Percentiles rank a stretch among this genome's conserved stretches.
Conservation (phyloP, 2,888 invertebrate genomes). For the Sycophila texana region DNA sequence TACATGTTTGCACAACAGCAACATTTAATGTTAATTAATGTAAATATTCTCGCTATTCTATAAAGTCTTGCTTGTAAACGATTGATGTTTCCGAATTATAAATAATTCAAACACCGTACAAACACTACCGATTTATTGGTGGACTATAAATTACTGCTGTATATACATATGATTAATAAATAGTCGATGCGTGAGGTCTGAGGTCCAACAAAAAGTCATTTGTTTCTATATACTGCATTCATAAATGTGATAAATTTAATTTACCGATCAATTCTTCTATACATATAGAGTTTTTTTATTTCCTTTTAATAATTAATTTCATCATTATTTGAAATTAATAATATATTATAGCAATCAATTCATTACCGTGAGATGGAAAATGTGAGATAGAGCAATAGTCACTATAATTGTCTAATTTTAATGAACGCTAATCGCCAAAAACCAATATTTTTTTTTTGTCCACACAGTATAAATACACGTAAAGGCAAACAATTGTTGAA, state of each 20-base stretch:
- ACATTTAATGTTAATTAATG: conserved; percentile 17
- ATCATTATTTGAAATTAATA: no score
- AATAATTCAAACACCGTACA: conserved; percentile 9
- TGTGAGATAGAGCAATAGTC: no score
- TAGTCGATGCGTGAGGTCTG: neutral
- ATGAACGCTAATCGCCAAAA: no score
- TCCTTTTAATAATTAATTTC: no score
- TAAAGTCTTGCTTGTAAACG: neutral
- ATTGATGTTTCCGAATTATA: conserved; percentile 13
- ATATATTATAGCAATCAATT: no score
- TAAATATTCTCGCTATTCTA: neutral
- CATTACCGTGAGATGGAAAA: no score
- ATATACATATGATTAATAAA: neutral
- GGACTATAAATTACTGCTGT: conserved; percentile 7
- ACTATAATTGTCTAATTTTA: no score
- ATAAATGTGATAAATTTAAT: neutral
- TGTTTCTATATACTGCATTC: neutral
- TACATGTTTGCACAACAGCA: neutral
- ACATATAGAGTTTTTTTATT: neutral
- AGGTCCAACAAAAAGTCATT: neutral
- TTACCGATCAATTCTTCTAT: neutral
- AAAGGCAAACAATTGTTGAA: no score
- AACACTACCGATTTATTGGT: neutral
- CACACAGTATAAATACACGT: no score
- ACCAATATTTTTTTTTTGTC: no score